phyloP scores from a whole-genome alignment of 2,113 vertebrate species.

The Philantomba maxwellii region DNA sequence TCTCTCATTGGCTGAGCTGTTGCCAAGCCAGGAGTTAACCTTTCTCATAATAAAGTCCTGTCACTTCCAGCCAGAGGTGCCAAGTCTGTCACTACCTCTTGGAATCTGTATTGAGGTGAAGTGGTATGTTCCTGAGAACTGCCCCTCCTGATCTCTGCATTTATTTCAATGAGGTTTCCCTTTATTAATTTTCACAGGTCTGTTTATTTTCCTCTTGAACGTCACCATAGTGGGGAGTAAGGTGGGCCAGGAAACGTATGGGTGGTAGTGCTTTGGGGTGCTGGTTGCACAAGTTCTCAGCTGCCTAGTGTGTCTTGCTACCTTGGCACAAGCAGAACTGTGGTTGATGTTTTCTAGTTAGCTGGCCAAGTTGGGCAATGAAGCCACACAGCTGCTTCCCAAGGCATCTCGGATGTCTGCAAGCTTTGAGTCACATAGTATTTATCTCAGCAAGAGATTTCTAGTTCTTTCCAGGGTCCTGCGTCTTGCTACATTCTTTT shows the following conservation, averaged over 20 bases:
- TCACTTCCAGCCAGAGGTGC: not conserved
- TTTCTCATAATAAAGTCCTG: not conserved
- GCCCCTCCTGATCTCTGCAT: not conserved
- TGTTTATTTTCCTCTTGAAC: not conserved
- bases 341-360: too few relatives aligned
- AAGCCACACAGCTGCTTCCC: accelerated
- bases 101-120: too few relatives aligned
- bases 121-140: too few relatives aligned
- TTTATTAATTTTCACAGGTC: not conserved
- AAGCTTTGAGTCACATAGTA: too few relatives aligned
- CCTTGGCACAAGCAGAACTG: not conserved
- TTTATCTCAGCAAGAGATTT: not conserved
- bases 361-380: not conserved
- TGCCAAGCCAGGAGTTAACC: not conserved
- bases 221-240: accelerated
- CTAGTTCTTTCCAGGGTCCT: not conserved
- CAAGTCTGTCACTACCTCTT: not conserved
- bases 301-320: not conserved
- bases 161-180: not conserved
- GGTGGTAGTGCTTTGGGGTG: not conserved
- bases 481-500: not conserved
- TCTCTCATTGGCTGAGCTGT: not conserved
- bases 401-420: accelerated
- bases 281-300: accelerated
- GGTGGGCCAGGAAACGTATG: not conserved